phyloP scores from a whole-genome alignment of 2,113 vertebrate species.

The Rhineura floridana region DNA sequence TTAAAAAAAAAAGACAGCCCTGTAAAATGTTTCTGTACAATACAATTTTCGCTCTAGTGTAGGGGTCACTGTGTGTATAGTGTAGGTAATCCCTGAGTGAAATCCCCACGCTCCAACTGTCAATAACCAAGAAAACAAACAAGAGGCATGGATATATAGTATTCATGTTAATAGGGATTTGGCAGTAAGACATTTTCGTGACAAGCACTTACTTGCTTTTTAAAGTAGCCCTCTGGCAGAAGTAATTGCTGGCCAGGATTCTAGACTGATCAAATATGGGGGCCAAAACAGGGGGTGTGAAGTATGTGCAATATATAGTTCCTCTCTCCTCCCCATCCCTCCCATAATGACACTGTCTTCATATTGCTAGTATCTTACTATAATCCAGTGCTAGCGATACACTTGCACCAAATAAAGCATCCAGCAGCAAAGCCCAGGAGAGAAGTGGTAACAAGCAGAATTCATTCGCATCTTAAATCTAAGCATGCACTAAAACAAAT shows the following conservation, averaged over 20 bases:
- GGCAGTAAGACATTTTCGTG: background rate
- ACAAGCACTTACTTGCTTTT: background rate
- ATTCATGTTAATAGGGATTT: background rate
- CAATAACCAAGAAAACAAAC: background rate
- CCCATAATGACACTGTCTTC: fast-evolving
- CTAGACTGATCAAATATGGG: background rate
- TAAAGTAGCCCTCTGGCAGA: background rate
- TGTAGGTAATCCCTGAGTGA: background rate
- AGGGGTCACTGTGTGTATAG: background rate
- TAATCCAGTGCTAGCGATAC: background rate
- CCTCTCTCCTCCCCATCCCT: background rate
- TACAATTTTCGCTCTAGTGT: background rate
- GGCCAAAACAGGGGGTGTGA: background rate
- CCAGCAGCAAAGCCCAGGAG: background rate
- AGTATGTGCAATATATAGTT: background rate
- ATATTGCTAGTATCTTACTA: background rate
- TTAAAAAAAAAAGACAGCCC: background rate
- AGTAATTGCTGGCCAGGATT: background rate
- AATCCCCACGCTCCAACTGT: background rate
- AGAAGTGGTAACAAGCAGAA: background rate
- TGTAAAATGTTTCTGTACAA: background rate
- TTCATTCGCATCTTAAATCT: background rate
- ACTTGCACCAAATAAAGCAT: background rate
- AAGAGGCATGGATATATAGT: background rate
- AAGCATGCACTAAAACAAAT: background rate